A percentile compares a stretch with the other conserved stretches of the same genome.
phyloP scores from a whole-genome alignment of 2,797 vertebrate species.

The Cheirogaleus major region DNA sequence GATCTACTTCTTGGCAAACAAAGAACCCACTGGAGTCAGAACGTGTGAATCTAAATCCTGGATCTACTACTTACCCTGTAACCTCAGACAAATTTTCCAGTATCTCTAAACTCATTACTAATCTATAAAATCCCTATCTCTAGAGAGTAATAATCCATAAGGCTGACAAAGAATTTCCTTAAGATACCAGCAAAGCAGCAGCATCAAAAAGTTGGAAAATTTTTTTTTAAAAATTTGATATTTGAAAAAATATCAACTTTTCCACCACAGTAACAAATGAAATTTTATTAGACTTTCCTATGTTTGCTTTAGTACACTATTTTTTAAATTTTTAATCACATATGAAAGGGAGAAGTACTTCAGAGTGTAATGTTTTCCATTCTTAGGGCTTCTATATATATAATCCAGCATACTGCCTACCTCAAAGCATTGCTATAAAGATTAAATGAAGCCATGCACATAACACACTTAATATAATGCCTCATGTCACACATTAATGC shows the following conservation, averaged over 20 bases:
- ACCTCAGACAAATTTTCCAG: not conserved
- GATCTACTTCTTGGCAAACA: slow-evolving; percentile 5
- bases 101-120: not conserved
- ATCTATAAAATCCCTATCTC: not conserved
- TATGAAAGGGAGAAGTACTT: not conserved
- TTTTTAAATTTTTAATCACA: not conserved
- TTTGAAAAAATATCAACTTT: slow-evolving; percentile 43
- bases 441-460: not conserved
- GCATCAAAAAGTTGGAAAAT: not conserved
- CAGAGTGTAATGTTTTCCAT: not conserved
- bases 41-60: not conserved
- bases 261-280: not conserved
- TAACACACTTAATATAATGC: not conserved
- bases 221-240: not conserved
- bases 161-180: not conserved
- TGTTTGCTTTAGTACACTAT: not conserved
- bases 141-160: not conserved
- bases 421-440: not conserved
- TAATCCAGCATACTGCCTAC: not conserved
- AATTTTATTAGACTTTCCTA: not conserved
- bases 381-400: not conserved
- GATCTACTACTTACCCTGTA: not conserved
- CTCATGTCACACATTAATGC: not conserved
- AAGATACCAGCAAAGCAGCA: not conserved
- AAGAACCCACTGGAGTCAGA: not conserved